A percentile compares a stretch with the other conserved stretches of the same genome.
Evolutionary conservation across 2,113 vertebrate genomes (phyloP).

Genomic region (Hiodon tergisus): DNA sequence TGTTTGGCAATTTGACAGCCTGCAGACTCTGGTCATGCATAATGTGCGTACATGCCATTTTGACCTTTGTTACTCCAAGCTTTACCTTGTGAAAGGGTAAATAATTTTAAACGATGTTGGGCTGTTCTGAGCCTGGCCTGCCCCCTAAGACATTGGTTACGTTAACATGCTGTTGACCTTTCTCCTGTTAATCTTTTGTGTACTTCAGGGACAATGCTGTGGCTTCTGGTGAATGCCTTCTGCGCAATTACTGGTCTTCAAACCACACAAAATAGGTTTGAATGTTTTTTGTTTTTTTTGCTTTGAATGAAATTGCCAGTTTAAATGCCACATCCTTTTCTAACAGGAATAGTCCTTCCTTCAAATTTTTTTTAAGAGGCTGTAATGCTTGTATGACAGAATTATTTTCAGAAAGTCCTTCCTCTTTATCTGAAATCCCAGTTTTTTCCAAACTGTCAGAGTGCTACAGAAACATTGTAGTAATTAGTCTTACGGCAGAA

Average conservation of each 20-base stretch:
- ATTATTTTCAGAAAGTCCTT: slow-evolving; percentile 1
- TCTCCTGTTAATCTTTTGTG: neutral
- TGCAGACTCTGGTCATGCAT: neutral
- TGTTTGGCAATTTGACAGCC: neutral
- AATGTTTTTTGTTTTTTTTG: neutral
- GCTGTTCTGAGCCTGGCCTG: neutral
- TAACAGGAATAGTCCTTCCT: neutral
- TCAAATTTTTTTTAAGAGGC: neutral
- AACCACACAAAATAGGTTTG: neutral
- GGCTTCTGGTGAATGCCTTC: neutral
- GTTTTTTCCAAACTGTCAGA: neutral
- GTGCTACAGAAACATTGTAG: neutral
- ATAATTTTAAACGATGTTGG: neutral
- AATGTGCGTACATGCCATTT: neutral
- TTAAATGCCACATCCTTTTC: neutral
- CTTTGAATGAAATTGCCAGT: neutral
- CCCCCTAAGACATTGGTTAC: neutral
- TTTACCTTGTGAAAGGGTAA: neutral
- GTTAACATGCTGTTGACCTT: neutral
- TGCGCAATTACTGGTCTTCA: slow-evolving; percentile 1
- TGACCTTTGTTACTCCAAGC: neutral
- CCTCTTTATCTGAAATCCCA: neutral
- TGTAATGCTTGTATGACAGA: neutral
- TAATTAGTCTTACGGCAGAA: neutral
- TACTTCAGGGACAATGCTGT: neutral